Evolutionary conservation across 2,888 invertebrate genomes (phyloP).

Genomic region (Drosophila picticornis): DNA sequence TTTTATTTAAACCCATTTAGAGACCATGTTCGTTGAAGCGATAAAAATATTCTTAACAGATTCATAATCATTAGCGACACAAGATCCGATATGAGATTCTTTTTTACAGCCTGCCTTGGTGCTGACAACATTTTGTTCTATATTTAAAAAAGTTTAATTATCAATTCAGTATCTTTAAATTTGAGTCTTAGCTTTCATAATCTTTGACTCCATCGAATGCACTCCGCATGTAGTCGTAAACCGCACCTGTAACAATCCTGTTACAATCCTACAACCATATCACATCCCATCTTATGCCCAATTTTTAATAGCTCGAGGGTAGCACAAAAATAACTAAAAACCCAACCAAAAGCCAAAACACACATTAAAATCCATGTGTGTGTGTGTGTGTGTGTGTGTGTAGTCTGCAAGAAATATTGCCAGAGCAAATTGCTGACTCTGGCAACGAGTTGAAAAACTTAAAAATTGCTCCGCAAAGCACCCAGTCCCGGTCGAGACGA

Average conservation of each 20-base stretch:
- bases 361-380: constrained; percentile 71
- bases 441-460: constrained; percentile 76
- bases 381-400: constrained; percentile 44
- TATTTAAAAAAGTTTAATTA: neutral
- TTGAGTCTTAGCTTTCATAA: neutral
- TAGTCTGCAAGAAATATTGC: constrained; percentile 72
- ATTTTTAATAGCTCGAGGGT: constrained; percentile 27
- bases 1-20: neutral
- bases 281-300: neutral
- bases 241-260: constrained; percentile 6
- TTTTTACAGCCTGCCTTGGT: too few relatives aligned
- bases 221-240: neutral
- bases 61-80: neutral
- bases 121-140: neutral
- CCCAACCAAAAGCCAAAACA: constrained; percentile 54
- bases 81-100: neutral
- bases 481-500: constrained; percentile 20
- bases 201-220: neutral
- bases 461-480: constrained; percentile 51
- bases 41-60: neutral
- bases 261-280: neutral
- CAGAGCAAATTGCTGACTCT: constrained; percentile 80
- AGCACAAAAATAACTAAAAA: constrained; percentile 32
- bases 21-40: neutral
- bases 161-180: neutral